phyloP scores from a whole-genome alignment of 2,797 vertebrate genomes.

The Pseudochirops corinnae region DNA sequence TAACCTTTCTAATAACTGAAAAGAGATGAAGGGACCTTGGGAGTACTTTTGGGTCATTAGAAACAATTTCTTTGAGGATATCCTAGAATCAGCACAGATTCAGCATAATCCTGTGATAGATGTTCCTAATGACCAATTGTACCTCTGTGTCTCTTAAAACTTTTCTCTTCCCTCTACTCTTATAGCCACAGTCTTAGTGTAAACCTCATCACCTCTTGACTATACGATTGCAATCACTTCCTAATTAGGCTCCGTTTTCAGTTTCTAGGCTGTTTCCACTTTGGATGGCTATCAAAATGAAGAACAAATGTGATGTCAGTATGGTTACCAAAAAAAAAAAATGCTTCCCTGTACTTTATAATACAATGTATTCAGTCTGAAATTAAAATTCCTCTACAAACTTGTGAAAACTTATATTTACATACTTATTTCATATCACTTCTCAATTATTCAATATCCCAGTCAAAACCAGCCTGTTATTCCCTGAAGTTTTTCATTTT shows the following conservation, averaged over 20 bases:
- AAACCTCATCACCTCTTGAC: background rate
- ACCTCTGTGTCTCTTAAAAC: background rate
- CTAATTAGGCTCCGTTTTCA: background rate
- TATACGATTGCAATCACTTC: background rate
- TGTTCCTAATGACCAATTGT: background rate
- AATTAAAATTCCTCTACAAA: background rate
- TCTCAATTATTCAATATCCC: background rate
- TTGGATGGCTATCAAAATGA: background rate
- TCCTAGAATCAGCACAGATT: background rate
- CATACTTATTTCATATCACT: background rate
- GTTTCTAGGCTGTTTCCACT: background rate
- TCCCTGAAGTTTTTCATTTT: background rate
- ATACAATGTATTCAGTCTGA: background rate
- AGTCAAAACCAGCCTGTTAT: background rate
- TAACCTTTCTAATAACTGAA: background rate
- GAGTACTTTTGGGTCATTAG: background rate
- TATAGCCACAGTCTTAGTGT: background rate
- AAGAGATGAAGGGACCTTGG: background rate
- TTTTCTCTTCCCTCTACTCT: background rate
- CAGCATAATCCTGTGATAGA: too few species aligned
- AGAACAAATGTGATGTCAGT: background rate
- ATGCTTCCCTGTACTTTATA: background rate
- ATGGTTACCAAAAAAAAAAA: background rate
- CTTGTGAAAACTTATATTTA: background rate
- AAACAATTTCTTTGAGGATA: slow-evolving; percentile 2